phyloP scores from a whole-genome alignment of 1,140 invertebrate genomes.

The Drosophila pectinifera region DNA sequence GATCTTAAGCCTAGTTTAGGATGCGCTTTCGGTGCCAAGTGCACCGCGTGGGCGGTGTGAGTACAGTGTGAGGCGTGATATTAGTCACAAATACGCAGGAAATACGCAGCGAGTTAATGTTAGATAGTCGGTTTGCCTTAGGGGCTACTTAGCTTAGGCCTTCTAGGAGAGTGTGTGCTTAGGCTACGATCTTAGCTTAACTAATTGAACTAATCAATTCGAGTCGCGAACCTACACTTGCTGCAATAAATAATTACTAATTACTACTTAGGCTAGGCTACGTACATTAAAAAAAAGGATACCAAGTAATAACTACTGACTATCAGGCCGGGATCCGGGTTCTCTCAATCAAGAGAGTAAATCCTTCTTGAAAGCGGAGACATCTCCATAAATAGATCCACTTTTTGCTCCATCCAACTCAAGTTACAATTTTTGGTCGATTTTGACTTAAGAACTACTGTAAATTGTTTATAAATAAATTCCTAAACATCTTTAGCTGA shows the following conservation, averaged over 20 bases:
- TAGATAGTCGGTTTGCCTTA: slow-evolving; percentile 30
- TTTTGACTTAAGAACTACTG: slow-evolving; percentile 3
- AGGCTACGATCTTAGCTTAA: neutral
- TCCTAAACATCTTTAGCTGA: slow-evolving; percentile 10
- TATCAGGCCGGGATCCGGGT: slow-evolving; percentile 23
- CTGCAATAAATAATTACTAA: slow-evolving; percentile 49
- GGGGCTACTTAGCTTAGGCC: neutral
- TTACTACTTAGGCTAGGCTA: slow-evolving; percentile 22
- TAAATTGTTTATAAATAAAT: neutral
- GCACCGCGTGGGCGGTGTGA: neutral
- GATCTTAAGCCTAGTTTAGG: slow-evolving; percentile 30
- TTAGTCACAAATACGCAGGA: slow-evolving; percentile 33
- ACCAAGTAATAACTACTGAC: slow-evolving; percentile 37
- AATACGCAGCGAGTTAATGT: slow-evolving; percentile 20
- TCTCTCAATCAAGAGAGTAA: no score
- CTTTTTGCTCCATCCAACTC: neutral
- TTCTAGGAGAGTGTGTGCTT: slow-evolving; percentile 7
- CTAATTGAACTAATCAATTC: slow-evolving; percentile 37
- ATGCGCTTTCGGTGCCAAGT: slow-evolving; percentile 4
- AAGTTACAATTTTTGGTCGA: slow-evolving; percentile 3
- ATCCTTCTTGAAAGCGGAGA: no score
- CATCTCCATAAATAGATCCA: no score
- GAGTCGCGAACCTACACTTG: slow-evolving; percentile 26
- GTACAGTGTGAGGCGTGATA: slow-evolving; percentile 5
- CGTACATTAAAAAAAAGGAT: slow-evolving; percentile 5